These are phyloP conservation scores for Lepidocyrtoides sp. DNA, from an alignment of 2,888 invertebrate genomes.

Conservation along the genomic window DNA sequence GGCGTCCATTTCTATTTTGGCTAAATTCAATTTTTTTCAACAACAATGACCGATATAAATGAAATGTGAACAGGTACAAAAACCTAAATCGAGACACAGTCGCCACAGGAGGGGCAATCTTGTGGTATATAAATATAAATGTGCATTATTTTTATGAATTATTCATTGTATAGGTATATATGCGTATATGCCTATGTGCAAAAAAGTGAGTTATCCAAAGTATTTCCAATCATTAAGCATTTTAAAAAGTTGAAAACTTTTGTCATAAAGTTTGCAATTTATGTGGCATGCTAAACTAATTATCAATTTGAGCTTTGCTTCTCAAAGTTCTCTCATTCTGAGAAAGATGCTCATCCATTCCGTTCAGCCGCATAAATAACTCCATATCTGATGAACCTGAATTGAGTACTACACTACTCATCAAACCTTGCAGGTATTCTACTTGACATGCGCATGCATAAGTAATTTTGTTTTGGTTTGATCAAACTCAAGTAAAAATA, in stretches of 20 bases:
- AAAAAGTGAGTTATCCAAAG: not conserved
- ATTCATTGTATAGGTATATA: not conserved
- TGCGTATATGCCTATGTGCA: not conserved
- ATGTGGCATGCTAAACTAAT: not conserved
- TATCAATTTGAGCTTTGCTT: not conserved
- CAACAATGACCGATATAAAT: not conserved
- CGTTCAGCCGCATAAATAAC: not conserved
- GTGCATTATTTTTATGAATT: not conserved
- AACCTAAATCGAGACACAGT: not conserved
- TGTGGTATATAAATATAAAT: not conserved
- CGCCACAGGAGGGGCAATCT: not conserved
- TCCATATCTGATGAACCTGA: not conserved
- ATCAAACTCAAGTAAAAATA: slow-evolving; percentile 2
- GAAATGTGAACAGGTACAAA: not conserved
- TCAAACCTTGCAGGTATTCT: not conserved
- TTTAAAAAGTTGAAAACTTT: slow-evolving; percentile 12
- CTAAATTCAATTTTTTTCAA: not conserved
- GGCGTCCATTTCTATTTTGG: not conserved
- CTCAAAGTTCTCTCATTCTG: not conserved
- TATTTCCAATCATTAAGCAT: not conserved
- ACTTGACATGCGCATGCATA: not conserved
- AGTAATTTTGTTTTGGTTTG: slow-evolving; percentile 1
- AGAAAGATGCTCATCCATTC: not conserved
- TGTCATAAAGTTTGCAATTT: slow-evolving; percentile 3
- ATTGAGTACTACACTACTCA: not conserved